Conservation (phyloP, 2,888 invertebrate genomes). For the Heliconius sara region DNA sequence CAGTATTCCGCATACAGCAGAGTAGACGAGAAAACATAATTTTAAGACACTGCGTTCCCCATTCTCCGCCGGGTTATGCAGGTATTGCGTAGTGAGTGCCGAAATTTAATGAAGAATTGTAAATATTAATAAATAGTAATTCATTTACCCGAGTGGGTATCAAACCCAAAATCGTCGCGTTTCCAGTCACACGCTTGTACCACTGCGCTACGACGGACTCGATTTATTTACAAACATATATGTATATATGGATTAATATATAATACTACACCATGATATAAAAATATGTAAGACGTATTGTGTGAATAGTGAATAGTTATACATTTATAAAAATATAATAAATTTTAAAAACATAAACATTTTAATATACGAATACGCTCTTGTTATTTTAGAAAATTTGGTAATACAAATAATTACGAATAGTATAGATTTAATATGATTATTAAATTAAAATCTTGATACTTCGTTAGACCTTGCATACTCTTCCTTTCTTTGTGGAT, state of each 20-base stretch:
- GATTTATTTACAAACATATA: not conserved
- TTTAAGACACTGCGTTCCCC: too few species aligned
- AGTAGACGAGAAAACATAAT: too few species aligned
- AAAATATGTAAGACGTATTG: not conserved
- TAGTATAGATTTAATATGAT: not conserved
- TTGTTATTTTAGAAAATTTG: conserved; percentile 7
- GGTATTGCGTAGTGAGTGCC: too few species aligned
- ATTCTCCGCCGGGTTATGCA: too few species aligned
- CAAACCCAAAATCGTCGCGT: too few species aligned
- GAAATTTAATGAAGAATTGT: too few species aligned
- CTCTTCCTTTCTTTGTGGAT: conserved; percentile 65
- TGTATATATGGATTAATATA: not conserved
- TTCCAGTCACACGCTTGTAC: too few species aligned
- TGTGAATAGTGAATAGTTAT: not conserved
- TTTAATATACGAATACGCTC: conserved; percentile 2
- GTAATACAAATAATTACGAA: not conserved
- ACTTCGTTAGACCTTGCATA: conserved; percentile 70
- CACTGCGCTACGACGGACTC: too few species aligned
- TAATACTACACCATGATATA: too few species aligned
- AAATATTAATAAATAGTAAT: too few species aligned
- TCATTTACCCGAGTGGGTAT: too few species aligned
- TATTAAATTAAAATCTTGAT: conserved; percentile 62
- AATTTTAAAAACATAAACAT: not conserved
- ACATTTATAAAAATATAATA: not conserved
- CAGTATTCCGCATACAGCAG: too few species aligned